Evolutionary conservation across 2,797 vertebrate genomes (phyloP).

Genomic region (Sebastes goodei): DNA sequence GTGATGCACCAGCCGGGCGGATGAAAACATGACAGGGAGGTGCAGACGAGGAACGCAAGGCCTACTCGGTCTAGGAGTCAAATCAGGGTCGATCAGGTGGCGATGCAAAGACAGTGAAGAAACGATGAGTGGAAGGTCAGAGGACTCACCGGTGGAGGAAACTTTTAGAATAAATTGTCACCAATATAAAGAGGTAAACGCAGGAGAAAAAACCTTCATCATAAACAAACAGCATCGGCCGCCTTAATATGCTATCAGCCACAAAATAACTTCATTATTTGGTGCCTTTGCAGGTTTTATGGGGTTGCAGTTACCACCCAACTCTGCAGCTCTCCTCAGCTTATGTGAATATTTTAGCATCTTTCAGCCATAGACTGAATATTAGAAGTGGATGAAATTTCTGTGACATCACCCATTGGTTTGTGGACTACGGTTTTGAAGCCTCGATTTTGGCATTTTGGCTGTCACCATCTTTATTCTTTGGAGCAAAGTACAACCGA

Average conservation of each 20-base stretch:
- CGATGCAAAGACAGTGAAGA: slow-evolving; percentile 27
- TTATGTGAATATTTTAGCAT: too few species aligned
- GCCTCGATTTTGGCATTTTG: too few species aligned
- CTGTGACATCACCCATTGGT: too few species aligned
- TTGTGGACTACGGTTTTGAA: too few species aligned
- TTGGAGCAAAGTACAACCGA: too few species aligned
- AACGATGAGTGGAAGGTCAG: slow-evolving; percentile 46
- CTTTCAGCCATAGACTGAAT: too few species aligned
- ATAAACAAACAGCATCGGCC: background rate
- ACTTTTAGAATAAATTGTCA: slow-evolving; percentile 39
- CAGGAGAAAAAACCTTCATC: background rate
- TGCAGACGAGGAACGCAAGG: slow-evolving; percentile 29
- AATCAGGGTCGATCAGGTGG: slow-evolving; percentile 50
- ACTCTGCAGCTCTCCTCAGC: background rate
- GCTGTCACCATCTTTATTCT: too few species aligned
- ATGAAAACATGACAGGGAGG: slow-evolving; percentile 63
- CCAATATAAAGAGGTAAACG: background rate
- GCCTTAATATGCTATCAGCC: background rate
- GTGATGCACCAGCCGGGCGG: slow-evolving; percentile 59
- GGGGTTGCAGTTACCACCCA: too few species aligned
- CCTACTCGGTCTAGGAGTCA: slow-evolving; percentile 15
- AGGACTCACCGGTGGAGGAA: slow-evolving; percentile 17
- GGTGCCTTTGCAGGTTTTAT: background rate
- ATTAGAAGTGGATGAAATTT: too few species aligned
- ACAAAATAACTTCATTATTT: background rate